Percentiles rank a stretch among this genome's conserved stretches.
Conservation (phyloP, 2,888 invertebrate genomes). For the Diplazon laetatorius region DNA sequence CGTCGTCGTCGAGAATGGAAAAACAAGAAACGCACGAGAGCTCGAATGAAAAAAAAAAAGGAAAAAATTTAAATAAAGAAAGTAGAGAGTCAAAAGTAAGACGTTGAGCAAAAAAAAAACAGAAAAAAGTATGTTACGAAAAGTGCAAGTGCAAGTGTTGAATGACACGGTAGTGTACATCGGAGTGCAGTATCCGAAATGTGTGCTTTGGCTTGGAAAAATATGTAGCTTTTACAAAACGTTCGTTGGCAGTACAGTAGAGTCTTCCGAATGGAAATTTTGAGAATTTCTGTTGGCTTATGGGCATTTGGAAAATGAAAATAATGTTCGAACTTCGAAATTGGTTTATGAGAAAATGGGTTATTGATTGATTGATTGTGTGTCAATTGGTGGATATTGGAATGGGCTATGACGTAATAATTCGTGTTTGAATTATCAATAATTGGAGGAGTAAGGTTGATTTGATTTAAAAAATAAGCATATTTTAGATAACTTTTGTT, state of each 20-base stretch:
- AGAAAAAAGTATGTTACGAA: slow-evolving; percentile 20
- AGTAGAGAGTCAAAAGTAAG: background rate
- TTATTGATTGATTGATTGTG: too few relatives aligned
- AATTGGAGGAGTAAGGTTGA: too few relatives aligned
- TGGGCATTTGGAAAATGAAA: too few relatives aligned
- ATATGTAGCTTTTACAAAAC: slow-evolving; percentile 1
- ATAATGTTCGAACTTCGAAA: too few relatives aligned
- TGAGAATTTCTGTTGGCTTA: too few relatives aligned
- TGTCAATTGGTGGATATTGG: too few relatives aligned
- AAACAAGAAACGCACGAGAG: slow-evolving; percentile 14
- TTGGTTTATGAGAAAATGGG: too few relatives aligned
- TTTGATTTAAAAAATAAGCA: too few relatives aligned
- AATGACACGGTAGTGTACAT: background rate
- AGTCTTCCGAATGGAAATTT: background rate
- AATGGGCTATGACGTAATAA: too few relatives aligned
- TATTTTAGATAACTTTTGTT: too few relatives aligned
- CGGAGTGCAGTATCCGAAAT: slow-evolving; percentile 14
- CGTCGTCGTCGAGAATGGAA: slow-evolving; percentile 21
- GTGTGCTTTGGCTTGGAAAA: slow-evolving; percentile 27
- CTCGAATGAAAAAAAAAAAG: slow-evolving; percentile 5
- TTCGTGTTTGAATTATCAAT: too few relatives aligned
- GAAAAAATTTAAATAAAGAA: slow-evolving; percentile 4
- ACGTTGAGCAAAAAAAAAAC: slow-evolving; percentile 1
- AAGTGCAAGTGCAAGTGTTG: slow-evolving; percentile 16
- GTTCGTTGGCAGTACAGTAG: background rate